phyloP scores from a whole-genome alignment of 1,140 invertebrate species.

The Hylaeus volcanicus region DNA sequence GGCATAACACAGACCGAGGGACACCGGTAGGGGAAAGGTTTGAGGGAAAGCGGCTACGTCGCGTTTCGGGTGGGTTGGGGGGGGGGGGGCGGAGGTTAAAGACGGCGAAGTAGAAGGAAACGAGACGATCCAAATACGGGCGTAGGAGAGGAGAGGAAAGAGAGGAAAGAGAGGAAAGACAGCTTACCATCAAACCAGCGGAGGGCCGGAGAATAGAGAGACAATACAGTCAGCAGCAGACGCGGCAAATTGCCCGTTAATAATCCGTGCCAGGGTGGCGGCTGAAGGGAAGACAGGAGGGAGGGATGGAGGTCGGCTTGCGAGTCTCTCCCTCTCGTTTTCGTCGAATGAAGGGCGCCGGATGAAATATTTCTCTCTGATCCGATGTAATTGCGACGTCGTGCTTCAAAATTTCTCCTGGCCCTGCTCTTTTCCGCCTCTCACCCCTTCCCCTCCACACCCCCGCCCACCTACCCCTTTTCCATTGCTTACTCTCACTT shows the following conservation, averaged over 20 bases:
- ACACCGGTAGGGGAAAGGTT: neutral
- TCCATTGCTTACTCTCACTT: conserved; percentile 6
- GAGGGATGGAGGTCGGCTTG: conserved; percentile 13
- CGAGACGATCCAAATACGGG: conserved; percentile 45
- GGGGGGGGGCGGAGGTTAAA: neutral
- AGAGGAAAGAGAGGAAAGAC: conserved; percentile 23
- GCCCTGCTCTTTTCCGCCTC: conserved; percentile 31
- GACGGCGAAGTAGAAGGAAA: neutral
- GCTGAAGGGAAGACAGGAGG: conserved; percentile 30
- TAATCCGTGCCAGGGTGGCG: conserved; percentile 72
- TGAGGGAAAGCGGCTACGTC: conserved; percentile 24
- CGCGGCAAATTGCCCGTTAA: conserved; percentile 80
- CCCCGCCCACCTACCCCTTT: neutral
- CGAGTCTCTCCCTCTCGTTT: conserved; percentile 57
- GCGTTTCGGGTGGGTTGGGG: neutral
- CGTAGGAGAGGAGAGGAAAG: conserved; percentile 24
- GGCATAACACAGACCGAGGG: neutral
- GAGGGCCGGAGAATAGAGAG: conserved; percentile 70
- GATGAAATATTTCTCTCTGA: conserved; percentile 78
- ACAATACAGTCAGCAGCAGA: conserved; percentile 80
- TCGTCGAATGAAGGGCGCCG: conserved; percentile 58
- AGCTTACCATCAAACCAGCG: conserved; percentile 37
- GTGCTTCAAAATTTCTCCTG: conserved; percentile 64
- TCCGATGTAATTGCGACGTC: conserved; percentile 78
- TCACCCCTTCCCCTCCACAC: neutral